Conservation (phyloP, 2,113 vertebrate species). For the Salvelinus fontinalis region DNA sequence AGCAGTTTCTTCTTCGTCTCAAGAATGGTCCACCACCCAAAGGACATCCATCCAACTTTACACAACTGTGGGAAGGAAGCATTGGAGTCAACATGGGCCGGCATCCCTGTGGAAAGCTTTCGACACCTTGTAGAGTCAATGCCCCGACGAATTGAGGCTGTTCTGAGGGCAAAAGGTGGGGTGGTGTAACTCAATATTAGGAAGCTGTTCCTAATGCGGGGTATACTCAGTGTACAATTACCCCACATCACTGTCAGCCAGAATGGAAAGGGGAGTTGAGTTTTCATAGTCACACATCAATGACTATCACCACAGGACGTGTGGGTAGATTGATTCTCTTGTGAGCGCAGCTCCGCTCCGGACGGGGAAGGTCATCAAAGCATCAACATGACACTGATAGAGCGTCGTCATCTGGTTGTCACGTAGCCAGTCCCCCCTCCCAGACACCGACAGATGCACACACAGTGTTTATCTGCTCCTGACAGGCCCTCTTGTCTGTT, state of each 20-base stretch:
- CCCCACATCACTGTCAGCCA: neutral
- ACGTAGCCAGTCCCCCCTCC: neutral
- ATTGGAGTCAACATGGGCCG: too few relatives aligned
- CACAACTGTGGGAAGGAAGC: too few relatives aligned
- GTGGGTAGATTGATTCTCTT: neutral
- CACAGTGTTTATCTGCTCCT: neutral
- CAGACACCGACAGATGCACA: too few relatives aligned
- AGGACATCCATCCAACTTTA: too few relatives aligned
- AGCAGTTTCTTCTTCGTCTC: too few relatives aligned
- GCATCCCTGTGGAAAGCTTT: too few relatives aligned
- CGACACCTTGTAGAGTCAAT: too few relatives aligned
- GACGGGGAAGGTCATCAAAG: neutral
- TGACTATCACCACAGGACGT: neutral
- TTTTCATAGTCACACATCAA: neutral
- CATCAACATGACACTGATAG: too few relatives aligned
- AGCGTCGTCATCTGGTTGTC: neutral
- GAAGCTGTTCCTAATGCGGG: neutral
- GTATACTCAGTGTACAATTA: neutral
- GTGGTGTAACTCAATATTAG: neutral
- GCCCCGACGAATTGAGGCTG: too few relatives aligned
- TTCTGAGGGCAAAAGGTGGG: too few relatives aligned
- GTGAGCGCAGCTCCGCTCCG: neutral
- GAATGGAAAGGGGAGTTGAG: neutral
- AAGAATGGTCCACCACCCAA: too few relatives aligned
- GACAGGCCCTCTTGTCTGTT: neutral